Evolutionary conservation across 2,797 vertebrate genomes (phyloP).

Genomic region (Graptemys geographica): DNA sequence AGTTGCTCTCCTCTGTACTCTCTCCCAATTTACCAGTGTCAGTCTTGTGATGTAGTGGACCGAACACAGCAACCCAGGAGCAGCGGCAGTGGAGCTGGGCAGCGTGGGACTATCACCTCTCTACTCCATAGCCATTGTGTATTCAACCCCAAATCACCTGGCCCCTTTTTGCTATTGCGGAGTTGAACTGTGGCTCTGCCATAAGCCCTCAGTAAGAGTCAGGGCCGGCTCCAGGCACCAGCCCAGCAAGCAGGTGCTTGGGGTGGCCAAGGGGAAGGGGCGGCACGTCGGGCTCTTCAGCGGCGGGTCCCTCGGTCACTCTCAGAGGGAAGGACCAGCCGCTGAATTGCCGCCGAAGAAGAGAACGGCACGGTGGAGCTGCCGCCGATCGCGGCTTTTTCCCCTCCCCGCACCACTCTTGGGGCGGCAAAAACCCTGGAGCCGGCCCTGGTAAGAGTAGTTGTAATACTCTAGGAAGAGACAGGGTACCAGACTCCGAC

Average conservation of each 20-base stretch:
- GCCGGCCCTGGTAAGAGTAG: background rate
- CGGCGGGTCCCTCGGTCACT: too few relatives aligned
- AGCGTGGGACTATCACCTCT: background rate
- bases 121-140: background rate
- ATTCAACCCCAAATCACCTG: background rate
- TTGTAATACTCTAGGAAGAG: background rate
- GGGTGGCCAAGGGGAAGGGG: too few relatives aligned
- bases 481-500: background rate
- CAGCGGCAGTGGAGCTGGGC: background rate
- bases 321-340: too few relatives aligned
- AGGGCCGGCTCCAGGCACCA: too few relatives aligned
- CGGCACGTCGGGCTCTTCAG: too few relatives aligned
- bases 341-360: too few relatives aligned
- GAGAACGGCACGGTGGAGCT: too few relatives aligned
- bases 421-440: too few relatives aligned
- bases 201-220: background rate
- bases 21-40: background rate
- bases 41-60: background rate
- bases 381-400: too few relatives aligned
- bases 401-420: too few relatives aligned
- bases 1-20: background rate
- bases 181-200: background rate
- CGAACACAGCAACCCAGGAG: background rate
- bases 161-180: background rate
- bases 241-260: too few relatives aligned